These are phyloP conservation scores for Gastracanthus pulcherrimus DNA, from an alignment of 2,888 invertebrate genomes.

Conservation along the genomic window DNA sequence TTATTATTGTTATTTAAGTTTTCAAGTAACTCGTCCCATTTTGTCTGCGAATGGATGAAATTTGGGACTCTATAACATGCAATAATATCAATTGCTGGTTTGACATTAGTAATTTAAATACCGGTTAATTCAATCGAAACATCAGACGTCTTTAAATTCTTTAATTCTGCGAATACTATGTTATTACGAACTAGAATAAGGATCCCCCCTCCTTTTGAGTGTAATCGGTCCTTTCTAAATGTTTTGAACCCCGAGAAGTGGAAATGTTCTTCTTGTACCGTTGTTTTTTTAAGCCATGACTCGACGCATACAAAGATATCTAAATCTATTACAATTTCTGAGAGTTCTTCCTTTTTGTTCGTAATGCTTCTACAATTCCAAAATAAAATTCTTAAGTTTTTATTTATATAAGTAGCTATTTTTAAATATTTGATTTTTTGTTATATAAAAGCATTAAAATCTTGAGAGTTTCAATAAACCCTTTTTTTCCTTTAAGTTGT, in stretches of 20 bases:
- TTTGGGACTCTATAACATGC: too few species aligned
- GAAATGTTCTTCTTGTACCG: too few species aligned
- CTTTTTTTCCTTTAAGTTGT: too few species aligned
- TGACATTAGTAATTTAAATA: too few species aligned
- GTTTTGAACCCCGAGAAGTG: constrained; percentile 10
- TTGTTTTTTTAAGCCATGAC: neutral
- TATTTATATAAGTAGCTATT: too few species aligned
- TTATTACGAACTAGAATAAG: too few species aligned
- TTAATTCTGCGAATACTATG: neutral
- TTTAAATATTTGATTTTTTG: too few species aligned
- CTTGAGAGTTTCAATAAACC: too few species aligned
- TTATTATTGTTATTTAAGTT: neutral
- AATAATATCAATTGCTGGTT: too few species aligned
- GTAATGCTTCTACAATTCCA: constrained; percentile 20
- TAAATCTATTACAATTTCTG: neutral
- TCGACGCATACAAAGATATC: too few species aligned
- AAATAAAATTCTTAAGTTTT: too few species aligned
- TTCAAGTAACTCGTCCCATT: neutral
- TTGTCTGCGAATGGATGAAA: neutral
- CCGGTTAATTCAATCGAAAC: neutral
- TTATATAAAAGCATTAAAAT: too few species aligned
- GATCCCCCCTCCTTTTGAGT: constrained; percentile 25
- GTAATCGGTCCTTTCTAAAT: neutral
- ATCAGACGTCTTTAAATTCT: neutral
- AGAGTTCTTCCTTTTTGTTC: neutral